A percentile compares a stretch with the other conserved stretches of the same genome.
Conservation (phyloP, 35 echinoderm and acorn worm genomes). For the Patiria miniata region DNA sequence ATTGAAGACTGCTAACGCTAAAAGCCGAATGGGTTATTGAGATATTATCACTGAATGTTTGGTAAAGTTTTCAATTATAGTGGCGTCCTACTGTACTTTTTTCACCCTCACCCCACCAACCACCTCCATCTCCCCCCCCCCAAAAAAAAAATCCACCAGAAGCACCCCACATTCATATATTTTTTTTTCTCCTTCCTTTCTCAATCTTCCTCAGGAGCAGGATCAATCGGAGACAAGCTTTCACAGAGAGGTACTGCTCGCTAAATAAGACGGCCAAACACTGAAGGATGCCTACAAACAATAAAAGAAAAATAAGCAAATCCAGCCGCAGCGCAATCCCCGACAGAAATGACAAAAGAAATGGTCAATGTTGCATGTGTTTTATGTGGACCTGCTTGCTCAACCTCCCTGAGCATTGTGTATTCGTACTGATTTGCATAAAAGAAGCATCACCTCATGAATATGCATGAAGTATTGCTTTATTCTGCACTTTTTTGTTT, state of each 20-base stretch:
- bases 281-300: background rate
- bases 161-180: too few species aligned
- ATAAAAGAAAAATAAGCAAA: background rate
- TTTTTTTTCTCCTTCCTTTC: too few species aligned
- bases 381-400: background rate
- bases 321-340: slow-evolving; percentile 5
- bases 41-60: too few species aligned
- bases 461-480: slow-evolving; percentile 10
- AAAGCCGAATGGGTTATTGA: too few species aligned
- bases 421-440: slow-evolving; percentile 1
- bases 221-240: background rate
- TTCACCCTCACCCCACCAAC: too few species aligned
- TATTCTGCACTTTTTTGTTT: background rate
- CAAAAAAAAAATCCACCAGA: too few species aligned
- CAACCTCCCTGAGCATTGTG: background rate
- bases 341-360: background rate
- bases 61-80: too few species aligned
- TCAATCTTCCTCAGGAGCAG: background rate
- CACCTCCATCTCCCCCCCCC: too few species aligned
- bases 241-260: slow-evolving; percentile 14
- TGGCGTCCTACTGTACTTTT: too few species aligned
- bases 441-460: background rate
- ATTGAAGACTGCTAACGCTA: too few species aligned
- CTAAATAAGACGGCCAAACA: background rate
- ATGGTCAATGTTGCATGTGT: background rate